Conservation (phyloP, 2,797 vertebrate species). For the Antrozous pallidus region DNA sequence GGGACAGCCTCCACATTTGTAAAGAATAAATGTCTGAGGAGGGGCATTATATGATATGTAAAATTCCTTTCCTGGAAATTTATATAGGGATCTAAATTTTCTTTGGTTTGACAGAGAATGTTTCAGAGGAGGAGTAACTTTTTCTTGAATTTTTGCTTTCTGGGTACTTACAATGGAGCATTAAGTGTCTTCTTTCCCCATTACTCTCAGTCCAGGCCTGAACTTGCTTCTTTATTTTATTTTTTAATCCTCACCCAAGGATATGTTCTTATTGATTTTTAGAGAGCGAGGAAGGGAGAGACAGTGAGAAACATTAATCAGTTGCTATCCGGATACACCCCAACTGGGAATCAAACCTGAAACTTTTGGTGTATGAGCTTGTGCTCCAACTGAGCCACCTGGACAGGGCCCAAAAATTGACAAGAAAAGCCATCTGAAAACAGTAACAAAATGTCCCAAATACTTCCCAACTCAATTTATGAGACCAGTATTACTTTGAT, state of each 20-base stretch:
- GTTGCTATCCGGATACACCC: neutral
- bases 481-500: neutral
- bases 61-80: conserved; percentile 37
- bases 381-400: neutral
- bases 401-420: neutral
- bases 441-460: neutral
- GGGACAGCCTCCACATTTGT: neutral
- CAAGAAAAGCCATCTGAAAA: conserved; percentile 35
- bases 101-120: neutral
- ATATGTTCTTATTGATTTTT: neutral
- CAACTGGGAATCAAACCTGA: neutral
- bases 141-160: neutral
- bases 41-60: neutral
- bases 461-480: neutral
- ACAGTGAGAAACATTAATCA: neutral
- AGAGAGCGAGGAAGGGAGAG: neutral
- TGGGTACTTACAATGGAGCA: neutral
- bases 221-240: neutral
- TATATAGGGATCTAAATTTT: neutral
- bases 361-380: neutral
- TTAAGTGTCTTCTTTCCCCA: neutral
- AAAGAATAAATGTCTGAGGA: neutral
- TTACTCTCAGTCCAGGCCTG: neutral
- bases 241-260: neutral
- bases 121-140: neutral